Percentiles rank a stretch among this genome's conserved stretches.
phyloP scores from a whole-genome alignment of 2,888 invertebrate species.

The Sylvicola fuscatus region DNA sequence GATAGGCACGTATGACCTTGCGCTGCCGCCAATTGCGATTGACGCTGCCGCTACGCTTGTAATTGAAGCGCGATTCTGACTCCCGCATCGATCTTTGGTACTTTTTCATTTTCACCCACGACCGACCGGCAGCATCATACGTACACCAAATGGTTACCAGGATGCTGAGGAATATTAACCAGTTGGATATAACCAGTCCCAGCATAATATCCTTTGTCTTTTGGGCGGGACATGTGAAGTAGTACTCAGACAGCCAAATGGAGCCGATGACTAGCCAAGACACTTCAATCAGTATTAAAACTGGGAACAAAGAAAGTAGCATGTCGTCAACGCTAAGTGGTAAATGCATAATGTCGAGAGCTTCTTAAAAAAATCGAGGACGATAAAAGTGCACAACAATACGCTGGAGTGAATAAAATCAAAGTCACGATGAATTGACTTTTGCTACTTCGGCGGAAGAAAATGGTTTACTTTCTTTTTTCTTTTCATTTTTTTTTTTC shows the following conservation, averaged over 20 bases:
- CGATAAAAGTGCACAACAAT: too few species aligned
- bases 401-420: too few species aligned
- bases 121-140: conserved; percentile 69
- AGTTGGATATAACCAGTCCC: conserved; percentile 61
- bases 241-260: conserved; percentile 47
- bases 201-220: conserved; percentile 41
- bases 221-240: conserved; percentile 42
- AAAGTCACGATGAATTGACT: too few species aligned
- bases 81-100: conserved; percentile 65
- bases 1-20: conserved; percentile 69
- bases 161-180: conserved; percentile 49
- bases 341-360: too few species aligned
- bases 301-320: too few species aligned
- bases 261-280: conserved; percentile 53
- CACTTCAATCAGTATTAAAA: conserved; percentile 49
- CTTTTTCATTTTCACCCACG: conserved; percentile 79
- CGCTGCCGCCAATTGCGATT: conserved; percentile 70
- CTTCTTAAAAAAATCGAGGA: too few species aligned
- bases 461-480: too few species aligned
- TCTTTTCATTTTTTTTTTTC: background rate
- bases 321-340: too few species aligned
- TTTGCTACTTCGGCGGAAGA: too few species aligned
- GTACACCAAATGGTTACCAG: conserved; percentile 67
- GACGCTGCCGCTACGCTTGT: conserved; percentile 53
- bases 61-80: conserved; percentile 52